Conservation (phyloP, 2,888 invertebrate genomes). For the Ormia ochracea region DNA sequence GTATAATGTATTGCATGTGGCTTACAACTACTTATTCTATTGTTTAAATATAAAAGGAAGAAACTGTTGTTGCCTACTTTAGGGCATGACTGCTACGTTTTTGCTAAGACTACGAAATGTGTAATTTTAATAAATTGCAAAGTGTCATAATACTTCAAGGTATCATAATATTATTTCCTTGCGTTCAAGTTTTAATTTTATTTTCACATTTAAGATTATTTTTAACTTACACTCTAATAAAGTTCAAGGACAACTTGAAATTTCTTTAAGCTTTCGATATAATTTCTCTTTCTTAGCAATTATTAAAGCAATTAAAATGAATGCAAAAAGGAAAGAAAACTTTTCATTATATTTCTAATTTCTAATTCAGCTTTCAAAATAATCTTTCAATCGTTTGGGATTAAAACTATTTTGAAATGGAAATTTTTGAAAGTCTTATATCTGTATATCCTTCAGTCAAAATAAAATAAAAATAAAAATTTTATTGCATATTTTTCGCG, state of each 20-base stretch:
- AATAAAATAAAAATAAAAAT: too few relatives aligned
- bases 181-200: background rate
- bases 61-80: slow-evolving; percentile 23
- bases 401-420: too few relatives aligned
- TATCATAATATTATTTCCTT: slow-evolving; percentile 1
- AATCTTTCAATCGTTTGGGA: too few relatives aligned
- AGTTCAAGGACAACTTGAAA: slow-evolving; percentile 51
- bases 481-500: too few relatives aligned
- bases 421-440: too few relatives aligned
- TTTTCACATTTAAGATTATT: background rate
- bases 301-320: slow-evolving; percentile 4
- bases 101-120: background rate
- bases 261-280: background rate
- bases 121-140: background rate
- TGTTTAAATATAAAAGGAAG: background rate
- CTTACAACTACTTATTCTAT: too few relatives aligned
- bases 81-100: background rate
- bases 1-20: too few relatives aligned
- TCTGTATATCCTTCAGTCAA: too few relatives aligned
- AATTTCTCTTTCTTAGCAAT: background rate
- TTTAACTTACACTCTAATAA: slow-evolving; percentile 39
- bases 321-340: background rate
- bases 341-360: slow-evolving; percentile 42
- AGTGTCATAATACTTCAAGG: background rate
- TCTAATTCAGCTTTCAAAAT: slow-evolving; percentile 41